phyloP scores from a whole-genome alignment of 1,140 invertebrate species.

The Panulirus ornatus region DNA sequence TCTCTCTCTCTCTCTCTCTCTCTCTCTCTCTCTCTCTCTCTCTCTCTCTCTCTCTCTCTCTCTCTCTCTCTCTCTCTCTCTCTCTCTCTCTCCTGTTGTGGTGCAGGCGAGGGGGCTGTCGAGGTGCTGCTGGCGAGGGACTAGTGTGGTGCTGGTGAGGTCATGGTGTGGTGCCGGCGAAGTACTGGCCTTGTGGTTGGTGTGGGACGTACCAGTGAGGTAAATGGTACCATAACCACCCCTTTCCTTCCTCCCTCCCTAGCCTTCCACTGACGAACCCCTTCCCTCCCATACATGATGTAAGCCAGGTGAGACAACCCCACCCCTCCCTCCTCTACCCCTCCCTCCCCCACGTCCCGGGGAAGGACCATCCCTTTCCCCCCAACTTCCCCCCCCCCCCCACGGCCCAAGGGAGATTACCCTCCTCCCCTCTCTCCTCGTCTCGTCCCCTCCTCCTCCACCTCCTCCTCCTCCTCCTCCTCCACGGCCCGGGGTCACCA shows the following conservation, averaged over 20 bases:
- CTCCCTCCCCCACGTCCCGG: not conserved
- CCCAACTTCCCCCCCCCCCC: not conserved
- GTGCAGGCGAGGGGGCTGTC: too few species aligned
- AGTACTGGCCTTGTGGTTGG: too few species aligned
- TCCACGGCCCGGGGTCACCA: too few species aligned
- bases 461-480: not conserved
- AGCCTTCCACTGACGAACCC: not conserved
- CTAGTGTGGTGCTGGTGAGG: too few species aligned
- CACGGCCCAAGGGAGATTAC: not conserved
- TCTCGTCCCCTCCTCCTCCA: not conserved
- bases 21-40: not conserved
- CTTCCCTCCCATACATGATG: not conserved
- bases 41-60: not conserved
- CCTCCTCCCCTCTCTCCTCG: not conserved
- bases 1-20: too few species aligned
- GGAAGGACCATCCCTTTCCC: not conserved
- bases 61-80: not conserved
- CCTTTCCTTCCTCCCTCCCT: not conserved
- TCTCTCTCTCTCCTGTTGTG: not conserved
- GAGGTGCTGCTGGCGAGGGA: too few species aligned
- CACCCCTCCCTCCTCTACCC: not conserved
- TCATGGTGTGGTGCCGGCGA: too few species aligned
- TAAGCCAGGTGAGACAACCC: too few species aligned
- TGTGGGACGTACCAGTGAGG: too few species aligned
- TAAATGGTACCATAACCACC: not conserved